Conservation (phyloP, 2,888 invertebrate species). For the Lithosia quadra region DNA sequence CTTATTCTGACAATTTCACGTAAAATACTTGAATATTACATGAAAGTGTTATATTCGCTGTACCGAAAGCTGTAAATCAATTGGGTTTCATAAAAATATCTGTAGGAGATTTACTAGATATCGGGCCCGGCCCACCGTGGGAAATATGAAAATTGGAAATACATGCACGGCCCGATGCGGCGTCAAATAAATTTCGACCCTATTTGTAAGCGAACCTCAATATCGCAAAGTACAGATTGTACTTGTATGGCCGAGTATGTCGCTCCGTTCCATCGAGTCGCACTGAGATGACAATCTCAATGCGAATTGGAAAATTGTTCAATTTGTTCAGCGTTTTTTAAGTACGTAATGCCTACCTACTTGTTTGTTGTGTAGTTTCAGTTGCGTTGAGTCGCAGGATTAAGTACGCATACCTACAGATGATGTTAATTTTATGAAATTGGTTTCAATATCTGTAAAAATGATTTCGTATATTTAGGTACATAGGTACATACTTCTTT, state of each 20-base stretch:
- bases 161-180: constrained; percentile 66
- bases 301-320: constrained; percentile 26
- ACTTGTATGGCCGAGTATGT: constrained; percentile 51
- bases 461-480: too few species aligned
- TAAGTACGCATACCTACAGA: not conserved
- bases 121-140: constrained; percentile 66
- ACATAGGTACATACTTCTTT: too few species aligned
- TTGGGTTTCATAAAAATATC: constrained; percentile 79
- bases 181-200: constrained; percentile 77
- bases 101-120: constrained; percentile 75
- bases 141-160: constrained; percentile 86
- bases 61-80: constrained; percentile 69
- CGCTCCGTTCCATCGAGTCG: constrained; percentile 47
- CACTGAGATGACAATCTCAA: constrained; percentile 56
- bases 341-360: not conserved
- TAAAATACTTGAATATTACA: constrained; percentile 49
- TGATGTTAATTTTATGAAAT: too few species aligned
- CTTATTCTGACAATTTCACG: constrained; percentile 28
- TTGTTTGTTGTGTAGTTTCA: not conserved
- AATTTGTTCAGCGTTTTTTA: constrained; percentile 14
- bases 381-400: not conserved
- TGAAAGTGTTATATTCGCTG: constrained; percentile 49
- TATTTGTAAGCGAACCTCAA: constrained; percentile 74
- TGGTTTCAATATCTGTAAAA: too few species aligned
- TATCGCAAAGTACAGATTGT: constrained; percentile 55